Conservation (phyloP, 1,140 invertebrate species). For the Protaetia brevitarsis region DNA sequence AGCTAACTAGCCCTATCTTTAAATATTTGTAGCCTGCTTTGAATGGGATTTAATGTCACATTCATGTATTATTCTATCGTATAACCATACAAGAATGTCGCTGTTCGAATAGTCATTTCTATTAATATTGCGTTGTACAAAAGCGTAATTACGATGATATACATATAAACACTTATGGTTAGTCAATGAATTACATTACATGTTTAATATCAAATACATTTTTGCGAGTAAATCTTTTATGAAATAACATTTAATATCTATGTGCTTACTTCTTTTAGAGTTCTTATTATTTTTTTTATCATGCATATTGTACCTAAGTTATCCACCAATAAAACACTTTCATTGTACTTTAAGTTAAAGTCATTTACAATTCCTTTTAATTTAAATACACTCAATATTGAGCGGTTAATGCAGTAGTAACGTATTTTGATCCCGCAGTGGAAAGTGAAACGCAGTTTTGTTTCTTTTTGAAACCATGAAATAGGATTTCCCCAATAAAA, state of each 20-base stretch:
- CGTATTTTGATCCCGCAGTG: constrained; percentile 11
- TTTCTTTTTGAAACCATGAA: constrained; percentile 4
- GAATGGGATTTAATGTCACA: no score
- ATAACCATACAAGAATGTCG: no score
- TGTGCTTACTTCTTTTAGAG: constrained; percentile 2
- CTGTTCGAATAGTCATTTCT: no score
- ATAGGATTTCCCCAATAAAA: not conserved
- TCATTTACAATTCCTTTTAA: constrained; percentile 3
- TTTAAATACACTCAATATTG: not conserved
- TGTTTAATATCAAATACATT: not conserved
- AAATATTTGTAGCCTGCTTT: no score
- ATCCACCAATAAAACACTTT: constrained; percentile 1
- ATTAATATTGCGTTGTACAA: no score
- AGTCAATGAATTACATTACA: no score
- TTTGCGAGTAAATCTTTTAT: constrained; percentile 2
- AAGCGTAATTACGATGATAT: no score
- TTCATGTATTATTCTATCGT: no score
- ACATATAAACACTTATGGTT: no score
- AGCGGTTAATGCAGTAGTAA: not conserved
- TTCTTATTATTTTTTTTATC: not conserved
- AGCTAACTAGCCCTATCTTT: no score
- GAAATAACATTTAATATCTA: constrained; percentile 5
- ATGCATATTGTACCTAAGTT: not conserved
- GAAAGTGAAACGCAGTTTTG: constrained; percentile 19
- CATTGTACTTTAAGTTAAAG: not conserved